A percentile compares a stretch with the other conserved stretches of the same genome.
Conservation (phyloP, 35 echinoderm and acorn worm species). For the Lytechinus variegatus region DNA sequence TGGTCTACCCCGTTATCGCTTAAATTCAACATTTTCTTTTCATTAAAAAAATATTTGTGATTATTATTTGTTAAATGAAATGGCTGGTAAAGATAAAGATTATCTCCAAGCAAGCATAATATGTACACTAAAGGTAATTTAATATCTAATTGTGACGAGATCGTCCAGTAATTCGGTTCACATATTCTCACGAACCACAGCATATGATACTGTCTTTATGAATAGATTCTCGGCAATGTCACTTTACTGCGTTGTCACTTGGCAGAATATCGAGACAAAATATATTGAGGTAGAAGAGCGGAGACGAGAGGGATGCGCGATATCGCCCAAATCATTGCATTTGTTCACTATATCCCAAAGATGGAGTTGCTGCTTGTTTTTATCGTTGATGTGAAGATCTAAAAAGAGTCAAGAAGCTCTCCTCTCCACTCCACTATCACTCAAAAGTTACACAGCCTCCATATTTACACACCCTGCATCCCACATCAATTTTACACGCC, state of each 20-base stretch:
- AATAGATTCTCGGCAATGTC: no score
- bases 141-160: no score
- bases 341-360: neutral
- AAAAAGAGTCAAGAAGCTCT: neutral
- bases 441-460: neutral
- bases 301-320: neutral
- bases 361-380: neutral
- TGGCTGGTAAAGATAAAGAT: no score
- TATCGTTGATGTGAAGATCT: neutral
- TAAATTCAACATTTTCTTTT: no score
- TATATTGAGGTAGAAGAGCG: neutral
- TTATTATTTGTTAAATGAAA: no score
- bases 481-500: neutral
- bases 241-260: neutral
- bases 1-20: neutral
- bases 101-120: no score
- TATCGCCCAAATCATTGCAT: neutral
- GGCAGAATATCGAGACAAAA: neutral
- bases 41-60: no score
- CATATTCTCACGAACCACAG: no score
- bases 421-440: neutral
- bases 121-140: no score
- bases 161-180: no score
- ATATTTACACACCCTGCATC: constrained; percentile 1
- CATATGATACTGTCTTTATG: no score